phyloP scores from a whole-genome alignment of 2,888 invertebrate genomes.

The Drosophila dives region DNA sequence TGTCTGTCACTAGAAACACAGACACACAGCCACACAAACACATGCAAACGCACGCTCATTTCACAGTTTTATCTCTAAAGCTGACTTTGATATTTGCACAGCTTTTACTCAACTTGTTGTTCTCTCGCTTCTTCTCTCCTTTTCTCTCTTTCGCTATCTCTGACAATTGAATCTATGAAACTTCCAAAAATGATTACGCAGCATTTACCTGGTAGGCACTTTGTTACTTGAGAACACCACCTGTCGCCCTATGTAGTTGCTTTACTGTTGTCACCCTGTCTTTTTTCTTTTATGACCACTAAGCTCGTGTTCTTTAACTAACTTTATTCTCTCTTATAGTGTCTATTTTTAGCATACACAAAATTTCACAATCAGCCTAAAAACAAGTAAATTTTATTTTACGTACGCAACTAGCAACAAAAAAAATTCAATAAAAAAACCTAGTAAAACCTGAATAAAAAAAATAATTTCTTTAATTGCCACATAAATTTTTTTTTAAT shows the following conservation, averaged over 20 bases:
- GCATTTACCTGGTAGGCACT: constrained; percentile 59
- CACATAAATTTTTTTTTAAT: constrained; percentile 27
- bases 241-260: not conserved
- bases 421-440: constrained; percentile 16
- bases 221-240: constrained; percentile 44
- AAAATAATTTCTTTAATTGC: constrained; percentile 43
- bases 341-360: constrained; percentile 62
- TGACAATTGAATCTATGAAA: constrained; percentile 44
- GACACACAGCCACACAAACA: not conserved
- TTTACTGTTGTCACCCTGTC: not conserved
- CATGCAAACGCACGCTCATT: constrained; percentile 6
- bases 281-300: constrained; percentile 37
- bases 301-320: constrained; percentile 37
- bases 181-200: constrained; percentile 79
- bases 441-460: constrained; percentile 21
- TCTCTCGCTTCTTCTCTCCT: not conserved
- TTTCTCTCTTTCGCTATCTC: not conserved
- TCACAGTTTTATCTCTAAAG: constrained; percentile 53
- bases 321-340: constrained; percentile 19
- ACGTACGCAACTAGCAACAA: constrained; percentile 11
- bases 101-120: constrained; percentile 60
- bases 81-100: constrained; percentile 68
- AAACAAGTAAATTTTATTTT: constrained; percentile 22
- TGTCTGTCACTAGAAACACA: constrained; percentile 39
- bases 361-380: constrained; percentile 29